Base-by-base conservation (phyloP, 1,140 invertebrate species). In the Musca domestica region DNA sequence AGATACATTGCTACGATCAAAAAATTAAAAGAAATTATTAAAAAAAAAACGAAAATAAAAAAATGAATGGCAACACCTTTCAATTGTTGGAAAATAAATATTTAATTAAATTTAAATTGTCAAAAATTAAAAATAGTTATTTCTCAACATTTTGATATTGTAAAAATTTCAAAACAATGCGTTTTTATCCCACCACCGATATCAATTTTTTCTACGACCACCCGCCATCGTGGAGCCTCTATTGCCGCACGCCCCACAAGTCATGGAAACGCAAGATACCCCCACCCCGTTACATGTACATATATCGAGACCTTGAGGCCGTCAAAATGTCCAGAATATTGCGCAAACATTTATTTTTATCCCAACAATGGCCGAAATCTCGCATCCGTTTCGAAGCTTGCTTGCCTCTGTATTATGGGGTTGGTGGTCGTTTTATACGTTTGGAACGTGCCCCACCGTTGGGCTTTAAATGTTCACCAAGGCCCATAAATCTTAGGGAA, bases 381-480 rank as follows among this genome's bases (percentile, higher is more conserved):
- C 23, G 67, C 2, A 52, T 68, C 41, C 61, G 58, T 3, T 17
- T 19, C 10, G 48, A 15, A 15, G 67, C 61, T 7, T 64, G 67
- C 6, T 64, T 64, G 25, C 58, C 67, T 4, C 14, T 64, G 17
- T 20, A 64, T 27, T 68, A 68, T 54, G n/a, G 56, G 15, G 20
- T 23, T n/a, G 67, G 67, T n/a, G 46, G 64, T 68, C 67, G 67
- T 51, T 68, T 68, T 47, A 68, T 68, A 20, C 10, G 22, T 2
- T 34, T 68, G 14, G 67, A 68, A 64, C 64, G 49, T 46, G 25
- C 10, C 9, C 17, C 23, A 9, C 67, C 61, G 7, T 25, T 48
- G 2, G 67, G 58, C 9, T 64, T 68, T 30, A 68, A 58, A 64
- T 68, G 67, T 48, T 34, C 46, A 2, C 56, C 67, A 23, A 12